Base-by-base conservation (phyloP, 2,888 invertebrate species). In the Tineola bisselliella region DNA sequence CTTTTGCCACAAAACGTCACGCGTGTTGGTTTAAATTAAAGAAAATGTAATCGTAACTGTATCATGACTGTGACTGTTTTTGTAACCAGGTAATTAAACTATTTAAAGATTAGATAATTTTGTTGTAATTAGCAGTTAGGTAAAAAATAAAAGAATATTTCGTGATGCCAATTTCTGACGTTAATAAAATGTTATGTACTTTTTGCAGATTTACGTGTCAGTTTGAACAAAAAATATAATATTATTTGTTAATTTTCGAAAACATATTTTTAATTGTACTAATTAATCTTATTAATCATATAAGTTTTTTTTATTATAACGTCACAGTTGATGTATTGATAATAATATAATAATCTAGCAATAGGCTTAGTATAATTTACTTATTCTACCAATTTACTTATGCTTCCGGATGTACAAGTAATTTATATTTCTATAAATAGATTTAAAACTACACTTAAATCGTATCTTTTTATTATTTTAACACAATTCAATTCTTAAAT, bases 51-150 rank as follows among this genome's bases (percentile, higher is more conserved):
- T 48, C 48, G 10, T 19, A 13, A 3, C 33, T 25, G 31, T 58
- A 58, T 18, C 18, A 58, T 58, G 58, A 3, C 58, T 5, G 58
- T 58, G 13, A 58, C 58, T n/a, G 31, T 58, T 31, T 33, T 58
- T 58, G 8, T 38, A 25, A 25, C 25, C 25, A 25, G 25, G 25
- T 25, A 25, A 25, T 25, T 25, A 25, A 25, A 25, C 25, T 25
- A 25, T 25, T 25, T 25, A 25, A 25, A 25, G 6, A 25, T 25
- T 25, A 25, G 25, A 25, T 25, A 25, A 4, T 25, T 25, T 25
- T 6, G 4, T 4, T 25, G 6, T 25, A 25, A 25, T 4, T 25
- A 6, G 25, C 25, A 25, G 25, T 25, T 6, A 25, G n/a, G n/a
- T n/a, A n/a, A n/a, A n/a, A n/a, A n/a, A n/a, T n/a, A n/a, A n/a